These are phyloP conservation scores for Melieria omissa DNA, from an alignment of 2,888 invertebrate species.

Conservation along the genomic window DNA sequence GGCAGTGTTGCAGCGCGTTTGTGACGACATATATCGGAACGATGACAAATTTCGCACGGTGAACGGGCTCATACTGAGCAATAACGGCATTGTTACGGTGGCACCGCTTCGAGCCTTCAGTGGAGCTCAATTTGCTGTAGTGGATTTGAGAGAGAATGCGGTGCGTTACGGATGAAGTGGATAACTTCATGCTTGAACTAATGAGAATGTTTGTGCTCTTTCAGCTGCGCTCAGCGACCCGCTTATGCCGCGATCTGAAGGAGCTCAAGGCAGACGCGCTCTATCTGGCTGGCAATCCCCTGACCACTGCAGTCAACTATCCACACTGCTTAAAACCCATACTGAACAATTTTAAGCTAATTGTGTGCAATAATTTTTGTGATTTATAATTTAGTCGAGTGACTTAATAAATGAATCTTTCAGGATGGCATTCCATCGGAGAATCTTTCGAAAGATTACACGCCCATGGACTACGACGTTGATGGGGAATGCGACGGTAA, in stretches of 20 bases:
- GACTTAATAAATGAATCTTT: not conserved
- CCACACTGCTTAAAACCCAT: constrained; percentile 56
- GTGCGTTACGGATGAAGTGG: constrained; percentile 42
- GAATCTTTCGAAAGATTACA: constrained; percentile 54
- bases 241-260: constrained; percentile 54
- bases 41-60: constrained; percentile 53
- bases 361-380: constrained; percentile 44
- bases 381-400: not conserved
- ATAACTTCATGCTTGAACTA: not conserved
- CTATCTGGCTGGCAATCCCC: constrained; percentile 54
- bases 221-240: constrained; percentile 50
- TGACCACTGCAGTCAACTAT: constrained; percentile 53
- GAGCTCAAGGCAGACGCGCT: constrained; percentile 54
- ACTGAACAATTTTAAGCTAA: constrained; percentile 53
- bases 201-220: not conserved
- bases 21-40: constrained; percentile 55
- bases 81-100: constrained; percentile 54
- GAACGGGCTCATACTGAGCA: constrained; percentile 54
- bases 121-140: constrained; percentile 52
- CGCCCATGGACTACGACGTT: constrained; percentile 53
- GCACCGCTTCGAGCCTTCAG: constrained; percentile 53
- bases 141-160: constrained; percentile 56
- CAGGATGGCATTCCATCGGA: constrained; percentile 59
- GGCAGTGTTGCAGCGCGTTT: constrained; percentile 54
- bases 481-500: constrained; percentile 50